A percentile compares a stretch with the other conserved stretches of the same genome.
phyloP scores from a whole-genome alignment of 2,113 vertebrate genomes.

The Excalfactoria chinensis region DNA sequence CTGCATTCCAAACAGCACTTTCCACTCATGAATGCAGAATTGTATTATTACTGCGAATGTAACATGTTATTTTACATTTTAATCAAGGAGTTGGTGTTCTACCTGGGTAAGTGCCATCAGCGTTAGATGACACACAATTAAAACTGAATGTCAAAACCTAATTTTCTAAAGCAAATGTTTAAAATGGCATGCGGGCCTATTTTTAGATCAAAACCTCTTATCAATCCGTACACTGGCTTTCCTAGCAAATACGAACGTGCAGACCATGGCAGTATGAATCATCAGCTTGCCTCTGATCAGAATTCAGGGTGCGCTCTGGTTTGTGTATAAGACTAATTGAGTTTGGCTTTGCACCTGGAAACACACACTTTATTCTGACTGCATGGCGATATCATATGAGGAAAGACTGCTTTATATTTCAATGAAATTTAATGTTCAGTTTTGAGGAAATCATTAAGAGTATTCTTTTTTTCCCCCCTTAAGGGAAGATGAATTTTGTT shows the following conservation, averaged over 20 bases:
- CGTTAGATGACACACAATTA: constrained; percentile 67
- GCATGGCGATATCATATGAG: constrained; percentile 9
- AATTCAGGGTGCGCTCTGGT: constrained; percentile 61
- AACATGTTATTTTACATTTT: constrained; percentile 48
- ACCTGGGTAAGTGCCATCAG: constrained; percentile 39
- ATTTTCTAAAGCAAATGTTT: constrained; percentile 70
- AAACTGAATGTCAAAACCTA: constrained; percentile 64
- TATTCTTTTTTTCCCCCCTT: background rate
- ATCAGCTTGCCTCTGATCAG: constrained; percentile 66
- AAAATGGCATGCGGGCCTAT: constrained; percentile 23
- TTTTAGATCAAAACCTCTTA: constrained; percentile 63
- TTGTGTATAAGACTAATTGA: constrained; percentile 65
- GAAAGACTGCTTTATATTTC: constrained; percentile 21
- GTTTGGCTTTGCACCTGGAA: constrained; percentile 68
- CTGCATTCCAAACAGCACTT: background rate
- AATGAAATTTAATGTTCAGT: constrained; percentile 25
- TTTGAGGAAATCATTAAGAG: constrained; percentile 7
- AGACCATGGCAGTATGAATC: constrained; percentile 70
- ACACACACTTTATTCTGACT: constrained; percentile 52
- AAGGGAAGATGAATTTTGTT: constrained; percentile 6
- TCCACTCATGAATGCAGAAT: constrained; percentile 15
- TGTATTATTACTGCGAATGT: constrained; percentile 19
- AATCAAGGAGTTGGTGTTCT: constrained; percentile 49
- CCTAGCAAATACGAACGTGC: constrained; percentile 43
- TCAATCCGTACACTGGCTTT: constrained; percentile 47